A percentile compares a stretch with the other conserved stretches of the same genome.
These are phyloP conservation scores for Dendrocincla tyrannina DNA, from an alignment of 2,797 vertebrate species.

Conservation along the genomic window DNA sequence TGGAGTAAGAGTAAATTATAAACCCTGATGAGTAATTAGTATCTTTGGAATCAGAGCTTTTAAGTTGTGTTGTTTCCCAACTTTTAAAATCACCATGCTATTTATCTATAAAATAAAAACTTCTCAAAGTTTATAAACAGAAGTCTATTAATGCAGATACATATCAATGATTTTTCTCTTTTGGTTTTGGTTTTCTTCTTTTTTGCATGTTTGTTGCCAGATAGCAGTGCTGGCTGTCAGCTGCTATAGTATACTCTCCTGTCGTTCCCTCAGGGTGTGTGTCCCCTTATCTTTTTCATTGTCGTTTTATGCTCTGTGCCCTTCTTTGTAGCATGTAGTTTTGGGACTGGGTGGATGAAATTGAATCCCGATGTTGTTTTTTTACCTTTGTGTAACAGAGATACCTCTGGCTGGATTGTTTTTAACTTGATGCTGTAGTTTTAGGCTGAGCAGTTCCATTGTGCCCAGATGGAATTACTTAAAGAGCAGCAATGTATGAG, in stretches of 20 bases:
- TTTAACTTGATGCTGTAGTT: not conserved
- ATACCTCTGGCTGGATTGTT: not conserved
- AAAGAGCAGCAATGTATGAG: not conserved
- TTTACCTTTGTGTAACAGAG: not conserved
- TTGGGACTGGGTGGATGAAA: not conserved
- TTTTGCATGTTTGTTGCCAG: not conserved
- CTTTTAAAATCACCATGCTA: constrained; percentile 40
- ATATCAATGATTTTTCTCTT: not conserved
- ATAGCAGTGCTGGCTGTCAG: not conserved
- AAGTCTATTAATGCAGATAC: not conserved
- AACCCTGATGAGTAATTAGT: not conserved
- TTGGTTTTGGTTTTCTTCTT: not conserved
- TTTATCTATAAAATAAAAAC: constrained; percentile 69
- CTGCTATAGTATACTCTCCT: not conserved
- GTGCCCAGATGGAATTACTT: not conserved
- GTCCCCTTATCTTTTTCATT: not conserved
- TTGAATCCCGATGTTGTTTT: not conserved
- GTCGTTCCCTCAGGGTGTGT: not conserved
- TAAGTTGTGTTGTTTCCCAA: constrained; percentile 37
- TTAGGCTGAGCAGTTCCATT: not conserved
- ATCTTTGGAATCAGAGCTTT: constrained; percentile 25
- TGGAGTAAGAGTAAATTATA: not conserved
- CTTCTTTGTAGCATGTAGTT: not conserved
- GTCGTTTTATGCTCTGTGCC: not conserved
- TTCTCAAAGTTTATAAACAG: constrained; percentile 57